Evolutionary conservation across 2,113 vertebrate species (phyloP).

Genomic region (Dasyornis broadbenti): DNA sequence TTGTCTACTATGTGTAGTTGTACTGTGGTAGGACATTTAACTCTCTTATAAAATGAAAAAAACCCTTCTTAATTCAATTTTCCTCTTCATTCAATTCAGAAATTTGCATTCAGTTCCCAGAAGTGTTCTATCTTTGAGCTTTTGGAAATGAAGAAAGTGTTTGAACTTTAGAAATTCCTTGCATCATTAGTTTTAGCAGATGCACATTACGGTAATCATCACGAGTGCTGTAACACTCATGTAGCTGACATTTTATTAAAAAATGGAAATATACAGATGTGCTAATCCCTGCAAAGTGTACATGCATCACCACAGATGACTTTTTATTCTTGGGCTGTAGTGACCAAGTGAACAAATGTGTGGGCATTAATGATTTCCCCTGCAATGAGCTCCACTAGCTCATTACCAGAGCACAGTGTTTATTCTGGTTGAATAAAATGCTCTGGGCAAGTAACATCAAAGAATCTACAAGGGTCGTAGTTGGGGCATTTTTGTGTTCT

Average conservation of each 20-base stretch:
- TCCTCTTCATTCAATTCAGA: slow-evolving; percentile 28
- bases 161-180: slow-evolving; percentile 51
- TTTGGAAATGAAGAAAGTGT: slow-evolving; percentile 44
- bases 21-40: background rate
- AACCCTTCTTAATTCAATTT: background rate
- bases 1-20: background rate
- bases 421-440: slow-evolving; percentile 41
- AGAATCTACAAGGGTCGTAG: background rate
- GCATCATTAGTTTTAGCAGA: slow-evolving; percentile 41
- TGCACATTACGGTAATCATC: slow-evolving; percentile 41
- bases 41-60: background rate
- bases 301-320: slow-evolving; percentile 9
- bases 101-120: slow-evolving; percentile 58
- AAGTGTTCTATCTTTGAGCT: slow-evolving; percentile 55
- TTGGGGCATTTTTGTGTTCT: background rate
- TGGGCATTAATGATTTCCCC: slow-evolving; percentile 37
- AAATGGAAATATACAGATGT: slow-evolving; percentile 8
- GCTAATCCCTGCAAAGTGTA: slow-evolving; percentile 26
- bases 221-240: slow-evolving; percentile 36
- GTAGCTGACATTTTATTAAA: slow-evolving; percentile 22
- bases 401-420: slow-evolving; percentile 14
- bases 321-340: slow-evolving; percentile 25
- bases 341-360: background rate
- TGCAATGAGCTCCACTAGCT: background rate
- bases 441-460: background rate